Conservation (phyloP, 2,113 vertebrate genomes). For the Plecturocebus donacophilus region DNA sequence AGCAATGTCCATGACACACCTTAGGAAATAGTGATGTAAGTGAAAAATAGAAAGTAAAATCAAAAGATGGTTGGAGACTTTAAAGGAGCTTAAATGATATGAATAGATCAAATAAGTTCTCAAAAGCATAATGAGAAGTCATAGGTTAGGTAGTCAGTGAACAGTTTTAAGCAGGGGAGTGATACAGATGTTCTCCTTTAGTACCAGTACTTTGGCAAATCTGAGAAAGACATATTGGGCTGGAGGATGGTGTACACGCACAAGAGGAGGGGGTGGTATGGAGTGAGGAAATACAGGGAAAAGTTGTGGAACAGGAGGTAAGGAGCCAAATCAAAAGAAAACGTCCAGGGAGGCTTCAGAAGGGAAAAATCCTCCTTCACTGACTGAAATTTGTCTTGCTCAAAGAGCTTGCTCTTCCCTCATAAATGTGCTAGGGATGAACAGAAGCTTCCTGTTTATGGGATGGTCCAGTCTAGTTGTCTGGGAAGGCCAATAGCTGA, state of each 20-base stretch:
- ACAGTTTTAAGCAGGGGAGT: not conserved
- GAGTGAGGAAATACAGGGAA: not conserved
- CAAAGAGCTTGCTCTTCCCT: conserved; percentile 21
- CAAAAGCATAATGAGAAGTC: not conserved
- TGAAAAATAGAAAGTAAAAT: conserved; percentile 37
- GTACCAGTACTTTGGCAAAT: conserved; percentile 27
- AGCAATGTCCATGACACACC: not conserved
- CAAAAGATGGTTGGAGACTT: not conserved
- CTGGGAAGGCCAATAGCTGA: conserved; percentile 27
- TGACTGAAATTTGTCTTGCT: conserved; percentile 13
- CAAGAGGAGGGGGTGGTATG: not conserved
- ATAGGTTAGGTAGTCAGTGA: not conserved
- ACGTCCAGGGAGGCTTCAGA: not conserved
- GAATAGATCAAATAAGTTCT: not conserved
- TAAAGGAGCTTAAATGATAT: conserved; percentile 10
- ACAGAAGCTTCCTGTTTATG: conserved; percentile 43
- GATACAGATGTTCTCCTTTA: conserved; percentile 20
- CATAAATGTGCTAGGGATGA: not conserved
- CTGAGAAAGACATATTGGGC: not conserved
- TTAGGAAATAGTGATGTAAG: conserved; percentile 7
- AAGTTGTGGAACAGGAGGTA: not conserved
- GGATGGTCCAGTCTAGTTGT: not conserved
- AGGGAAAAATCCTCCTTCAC: not conserved
- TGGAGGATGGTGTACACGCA: not conserved
- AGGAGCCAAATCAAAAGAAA: not conserved